Percentiles rank a stretch among this genome's conserved stretches.
These are phyloP conservation scores for Amphilophus citrinellus DNA, from an alignment of 2,113 vertebrate genomes.

Conservation along the genomic window DNA sequence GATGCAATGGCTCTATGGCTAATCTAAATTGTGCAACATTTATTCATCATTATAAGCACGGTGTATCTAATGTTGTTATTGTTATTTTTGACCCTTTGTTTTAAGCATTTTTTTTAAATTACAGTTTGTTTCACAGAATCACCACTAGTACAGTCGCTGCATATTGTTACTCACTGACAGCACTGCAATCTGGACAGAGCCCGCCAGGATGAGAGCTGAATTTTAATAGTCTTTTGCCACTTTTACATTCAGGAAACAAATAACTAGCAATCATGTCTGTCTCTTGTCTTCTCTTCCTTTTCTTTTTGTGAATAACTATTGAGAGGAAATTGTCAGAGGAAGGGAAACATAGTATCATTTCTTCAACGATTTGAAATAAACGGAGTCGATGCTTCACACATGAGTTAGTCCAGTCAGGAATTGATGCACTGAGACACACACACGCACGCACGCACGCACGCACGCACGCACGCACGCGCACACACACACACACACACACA, in stretches of 20 bases:
- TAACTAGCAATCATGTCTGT: constrained; percentile 36
- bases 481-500: fast-evolving
- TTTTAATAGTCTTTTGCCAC: constrained; percentile 24
- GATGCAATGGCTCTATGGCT: neutral
- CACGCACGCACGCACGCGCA: neutral
- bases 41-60: neutral
- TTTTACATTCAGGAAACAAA: constrained; percentile 24
- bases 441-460: neutral
- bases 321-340: constrained; percentile 16
- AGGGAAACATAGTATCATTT: neutral
- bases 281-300: constrained; percentile 4
- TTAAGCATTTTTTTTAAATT: neutral
- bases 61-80: neutral
- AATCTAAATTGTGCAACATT: neutral
- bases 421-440: neutral
- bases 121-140: constrained; percentile 14
- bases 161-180: constrained; percentile 14
- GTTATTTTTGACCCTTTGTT: neutral
- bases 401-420: constrained; percentile 26
- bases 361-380: constrained; percentile 15
- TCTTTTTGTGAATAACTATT: constrained; percentile 24
- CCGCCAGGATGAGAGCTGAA: constrained; percentile 23
- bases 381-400: neutral
- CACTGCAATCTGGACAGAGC: constrained; percentile 10
- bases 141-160: constrained; percentile 12